Evolutionary conservation across 1,140 invertebrate species (phyloP), one percentile per base, ranked within the genome.

Genomic region (Camponotus floridanus): DNA sequence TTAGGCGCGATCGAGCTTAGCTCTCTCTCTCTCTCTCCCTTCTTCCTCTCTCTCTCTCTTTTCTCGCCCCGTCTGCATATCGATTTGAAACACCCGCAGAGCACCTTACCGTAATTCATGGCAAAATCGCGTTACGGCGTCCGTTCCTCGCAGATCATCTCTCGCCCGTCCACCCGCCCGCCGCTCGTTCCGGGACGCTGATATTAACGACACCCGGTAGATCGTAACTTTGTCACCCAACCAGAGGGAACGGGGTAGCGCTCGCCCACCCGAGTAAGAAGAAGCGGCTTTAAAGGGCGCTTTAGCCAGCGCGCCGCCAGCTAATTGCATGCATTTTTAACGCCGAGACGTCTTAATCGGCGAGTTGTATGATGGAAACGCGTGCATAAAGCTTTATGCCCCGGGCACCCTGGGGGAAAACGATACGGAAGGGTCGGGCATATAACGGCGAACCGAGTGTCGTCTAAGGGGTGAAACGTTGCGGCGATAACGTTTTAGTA

Each of bases 251-350:
- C 87, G 90, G 87, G 68, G 83, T 78, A 74, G 21, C 62, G 65
- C 48, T 61, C 76, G 59, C 13, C 21, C n/a, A 39, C n/a, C 31
- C 67, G 76, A n/a, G 45, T 88, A 80, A 84, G 83, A 87, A 91
- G 89, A 78, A 59, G 55, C 76, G 51, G 85, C 57, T 76, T 88
- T 88, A 86, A 86, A 86, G 83, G 84, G 76, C 68, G 81, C 65
- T 86, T 86, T 62, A 83, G 79, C 59, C 67, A 18, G 48, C 79
- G 79, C 62, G 73, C 74, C 86, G 68, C 71, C 73, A 88, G 85
- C 89, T 93, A 93, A 93, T 93, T 93, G 92, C 92, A 93, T 93
- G 88, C 91, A 93, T 93, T 93, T 93, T 93, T 93, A 93, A 93
- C 87, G 78, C 64, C 74, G 80, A 91, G 87, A 89, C 89, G 89